Percentiles rank a stretch among this genome's conserved stretches.
These are phyloP conservation scores for Koerneria pararmatus DNA, from an alignment of 2,888 invertebrate genomes.

Conservation along the genomic window DNA sequence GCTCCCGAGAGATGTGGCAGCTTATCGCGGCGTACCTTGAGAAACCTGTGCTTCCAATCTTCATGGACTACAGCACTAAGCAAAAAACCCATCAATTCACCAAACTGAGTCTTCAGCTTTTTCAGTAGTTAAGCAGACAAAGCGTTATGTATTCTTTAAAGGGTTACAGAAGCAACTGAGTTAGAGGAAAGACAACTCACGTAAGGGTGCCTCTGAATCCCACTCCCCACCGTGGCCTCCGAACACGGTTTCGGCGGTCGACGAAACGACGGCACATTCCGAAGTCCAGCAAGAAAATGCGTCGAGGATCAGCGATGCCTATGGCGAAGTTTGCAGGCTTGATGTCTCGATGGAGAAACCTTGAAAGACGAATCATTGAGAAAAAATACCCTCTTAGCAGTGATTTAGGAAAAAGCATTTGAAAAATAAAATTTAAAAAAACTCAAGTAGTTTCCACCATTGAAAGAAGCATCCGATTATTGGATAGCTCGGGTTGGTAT, in stretches of 20 bases:
- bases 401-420: too few species aligned
- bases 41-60: not conserved
- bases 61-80: not conserved
- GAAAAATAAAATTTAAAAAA: too few species aligned
- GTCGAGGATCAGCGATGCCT: conserved; percentile 23
- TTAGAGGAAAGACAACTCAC: conserved; percentile 24
- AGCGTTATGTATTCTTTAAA: too few species aligned
- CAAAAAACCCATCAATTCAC: too few species aligned
- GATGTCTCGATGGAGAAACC: conserved; percentile 28
- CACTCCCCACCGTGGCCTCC: conserved; percentile 31
- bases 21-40: conserved; percentile 31
- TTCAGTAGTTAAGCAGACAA: too few species aligned
- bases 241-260: conserved; percentile 23
- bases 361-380: not conserved
- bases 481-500: too few species aligned
- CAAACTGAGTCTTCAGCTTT: too few species aligned
- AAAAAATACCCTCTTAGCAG: too few species aligned
- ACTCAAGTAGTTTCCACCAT: too few species aligned
- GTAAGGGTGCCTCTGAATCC: conserved; percentile 37
- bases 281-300: conserved; percentile 34
- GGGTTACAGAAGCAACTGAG: not conserved
- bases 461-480: too few species aligned
- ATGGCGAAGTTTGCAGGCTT: conserved; percentile 34
- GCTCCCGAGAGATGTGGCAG: conserved; percentile 39
- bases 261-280: conserved; percentile 31